Percentiles rank a stretch among this genome's conserved stretches.
Evolutionary conservation across 2,797 vertebrate genomes (phyloP).

Genomic region (Pelochelys cantorii): DNA sequence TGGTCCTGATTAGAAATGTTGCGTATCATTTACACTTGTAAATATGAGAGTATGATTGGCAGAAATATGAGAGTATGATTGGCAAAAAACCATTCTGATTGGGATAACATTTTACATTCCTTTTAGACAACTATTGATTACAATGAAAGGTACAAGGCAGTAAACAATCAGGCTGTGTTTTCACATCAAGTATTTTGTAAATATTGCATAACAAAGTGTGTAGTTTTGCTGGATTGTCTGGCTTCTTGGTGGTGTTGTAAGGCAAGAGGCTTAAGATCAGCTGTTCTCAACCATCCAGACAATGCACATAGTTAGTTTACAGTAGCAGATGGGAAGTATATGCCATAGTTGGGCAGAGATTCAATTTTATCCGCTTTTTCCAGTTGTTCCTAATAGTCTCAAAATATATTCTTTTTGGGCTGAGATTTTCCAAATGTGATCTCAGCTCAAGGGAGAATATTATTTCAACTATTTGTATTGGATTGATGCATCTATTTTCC

Average conservation of each 20-base stretch:
- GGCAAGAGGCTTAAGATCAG: conserved; percentile 38
- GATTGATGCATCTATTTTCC: conserved; percentile 19
- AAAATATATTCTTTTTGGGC: conserved; percentile 46
- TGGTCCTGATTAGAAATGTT: background rate
- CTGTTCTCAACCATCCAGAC: conserved; percentile 20
- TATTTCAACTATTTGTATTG: conserved; percentile 8
- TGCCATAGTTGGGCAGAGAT: background rate
- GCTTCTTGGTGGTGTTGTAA: conserved; percentile 22
- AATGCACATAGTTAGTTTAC: conserved; percentile 15
- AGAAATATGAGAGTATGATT: background rate
- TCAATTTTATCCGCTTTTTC: background rate
- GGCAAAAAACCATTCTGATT: background rate
- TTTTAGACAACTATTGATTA: background rate
- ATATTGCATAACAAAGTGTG: background rate
- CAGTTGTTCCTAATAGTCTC: conserved; percentile 45
- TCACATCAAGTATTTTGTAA: background rate
- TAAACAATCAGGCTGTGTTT: background rate
- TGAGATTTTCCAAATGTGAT: conserved; percentile 17
- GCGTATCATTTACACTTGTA: background rate
- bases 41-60: background rate
- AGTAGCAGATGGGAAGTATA: background rate
- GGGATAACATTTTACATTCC: fast-evolving
- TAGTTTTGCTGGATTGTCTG: conserved; percentile 19
- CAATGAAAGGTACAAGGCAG: background rate
- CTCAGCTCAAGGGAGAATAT: background rate